Base-by-base conservation (phyloP, 2,113 vertebrate species). In the Coryphaenoides rupestris region DNA sequence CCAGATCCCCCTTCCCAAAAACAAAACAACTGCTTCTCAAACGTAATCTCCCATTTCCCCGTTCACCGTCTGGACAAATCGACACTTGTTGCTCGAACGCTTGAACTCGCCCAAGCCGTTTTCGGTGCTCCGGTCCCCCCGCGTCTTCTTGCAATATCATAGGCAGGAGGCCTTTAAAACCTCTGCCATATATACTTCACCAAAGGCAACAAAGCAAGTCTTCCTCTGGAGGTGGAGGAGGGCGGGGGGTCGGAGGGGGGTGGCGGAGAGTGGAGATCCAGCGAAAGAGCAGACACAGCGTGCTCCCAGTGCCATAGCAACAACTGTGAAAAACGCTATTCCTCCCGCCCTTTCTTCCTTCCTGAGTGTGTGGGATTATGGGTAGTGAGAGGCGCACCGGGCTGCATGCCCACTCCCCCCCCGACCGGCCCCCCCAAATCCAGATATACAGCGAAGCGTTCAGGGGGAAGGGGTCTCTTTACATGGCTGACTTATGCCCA, bases 401-500 rank as follows among this genome's bases (percentile, higher is more conserved):
- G 64, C 75, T 53, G 66, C 86, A 84, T 50, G 79, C 85, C 88
- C 86, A 54, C 62, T 21, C 57, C 3, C 23, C 58, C 62, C 74
- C n/a, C n/a, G n/a, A n/a, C n/a, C n/a, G n/a, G n/a, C n/a, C 72
- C 74, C 81, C 73, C 67, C 73, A 72, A 71, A 59, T 62, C 52
- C 62, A 65, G 12, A 19, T 52, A 58, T 69, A 56, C 82, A 83
- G 86, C 6, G 82, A 67, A 55, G 72, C 69, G 73, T 74, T 82
- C 81, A 88, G 70, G 68, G 63, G 68, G 13, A 40, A 7, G 81
- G 80, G 83, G 63, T 80, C 68, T 71, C 90, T 91, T 65, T 65
- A 72, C 78, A 83, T 76, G 69, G 72, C 88, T 89, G 77, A 73
- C 85, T 92, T 89, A 88, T 91, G 89, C 88, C 66, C 77, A 74